These are phyloP conservation scores for Tridacna crocea DNA, from an alignment of 2,888 invertebrate genomes.

Conservation along the genomic window DNA sequence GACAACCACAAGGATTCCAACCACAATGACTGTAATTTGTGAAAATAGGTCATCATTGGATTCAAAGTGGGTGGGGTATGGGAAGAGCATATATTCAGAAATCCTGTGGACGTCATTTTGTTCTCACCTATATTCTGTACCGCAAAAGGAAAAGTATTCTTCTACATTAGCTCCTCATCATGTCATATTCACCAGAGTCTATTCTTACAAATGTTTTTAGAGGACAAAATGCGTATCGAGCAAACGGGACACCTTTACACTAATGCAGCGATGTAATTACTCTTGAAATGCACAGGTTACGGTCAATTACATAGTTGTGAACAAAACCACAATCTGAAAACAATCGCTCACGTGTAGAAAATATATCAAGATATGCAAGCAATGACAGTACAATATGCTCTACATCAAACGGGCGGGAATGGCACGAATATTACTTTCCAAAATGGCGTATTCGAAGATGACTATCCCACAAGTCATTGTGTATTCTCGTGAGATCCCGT, in stretches of 20 bases:
- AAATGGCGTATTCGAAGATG: constrained; percentile 73
- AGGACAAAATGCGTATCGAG: constrained; percentile 10
- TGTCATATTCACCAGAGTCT: constrained; percentile 1
- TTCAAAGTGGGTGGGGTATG: constrained; percentile 5
- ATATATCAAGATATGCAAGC: no score
- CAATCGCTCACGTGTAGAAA: no score
- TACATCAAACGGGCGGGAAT: constrained; percentile 72
- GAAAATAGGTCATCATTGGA: background rate
- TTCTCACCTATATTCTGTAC: background rate
- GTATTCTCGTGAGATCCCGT: constrained; percentile 57
- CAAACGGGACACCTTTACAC: background rate
- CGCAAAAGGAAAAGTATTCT: background rate
- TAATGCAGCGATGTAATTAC: background rate
- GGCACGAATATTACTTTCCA: constrained; percentile 62
- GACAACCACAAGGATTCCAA: no score
- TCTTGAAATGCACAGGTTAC: no score
- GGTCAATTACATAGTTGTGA: no score
- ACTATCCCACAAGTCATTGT: constrained; percentile 62
- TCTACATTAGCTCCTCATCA: background rate
- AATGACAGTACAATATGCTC: background rate
- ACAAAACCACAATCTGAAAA: no score
- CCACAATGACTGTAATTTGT: no score
- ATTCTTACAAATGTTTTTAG: background rate
- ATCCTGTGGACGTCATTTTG: background rate
- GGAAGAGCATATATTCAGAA: background rate